Evolutionary conservation across 2,113 vertebrate genomes (phyloP), one percentile per base, ranked within the genome.

Genomic region (Patagioenas fasciata): DNA sequence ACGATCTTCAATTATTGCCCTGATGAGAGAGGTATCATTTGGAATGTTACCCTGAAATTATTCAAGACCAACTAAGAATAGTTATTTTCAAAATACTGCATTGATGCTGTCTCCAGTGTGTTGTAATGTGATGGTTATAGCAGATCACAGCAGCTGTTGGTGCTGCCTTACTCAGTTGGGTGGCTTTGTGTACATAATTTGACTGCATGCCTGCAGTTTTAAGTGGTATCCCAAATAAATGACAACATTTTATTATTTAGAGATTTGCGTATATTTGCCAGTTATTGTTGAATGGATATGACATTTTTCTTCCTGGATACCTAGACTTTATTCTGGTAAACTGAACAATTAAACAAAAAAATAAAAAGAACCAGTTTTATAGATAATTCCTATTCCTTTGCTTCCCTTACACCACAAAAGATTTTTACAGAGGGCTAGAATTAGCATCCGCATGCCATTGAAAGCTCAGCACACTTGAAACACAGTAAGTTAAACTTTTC

Each of bases 101-200:
- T 50, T 58, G 34, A 71, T 53, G 20, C n/a, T 75, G 47, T 65
- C 64, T 90, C 85, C 44, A 66, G 71, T 18, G 47, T 89, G 58
- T 82, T 88, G 72, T 90, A 91, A 54, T 4, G 0, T 28, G 34
- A 44, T 73, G 54, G 47, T 88, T 86, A 64, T 42, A 96, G 57
- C 31, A 96, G 73, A 66, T 73, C 5, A 5, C 80, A 81, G 75
- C 80, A 96, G 77, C 57, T 93, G 29, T 64, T 88, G 67, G 28
- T 88, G 40, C 69, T 94, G 48, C 81, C 47, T 91, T 72, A 61
- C 40, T 85, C 79, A 66, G 24, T 23, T 72, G 75, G 25, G 53
- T 88, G 60, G 60, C 34, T 90, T 64, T 86, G 29, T 94, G n/a
- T 60, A 70, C 36, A 48, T 88, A 86, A 88, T 85, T 94, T 89